phyloP scores from a whole-genome alignment of 2,888 invertebrate species.

The Epistrophe eligans region DNA sequence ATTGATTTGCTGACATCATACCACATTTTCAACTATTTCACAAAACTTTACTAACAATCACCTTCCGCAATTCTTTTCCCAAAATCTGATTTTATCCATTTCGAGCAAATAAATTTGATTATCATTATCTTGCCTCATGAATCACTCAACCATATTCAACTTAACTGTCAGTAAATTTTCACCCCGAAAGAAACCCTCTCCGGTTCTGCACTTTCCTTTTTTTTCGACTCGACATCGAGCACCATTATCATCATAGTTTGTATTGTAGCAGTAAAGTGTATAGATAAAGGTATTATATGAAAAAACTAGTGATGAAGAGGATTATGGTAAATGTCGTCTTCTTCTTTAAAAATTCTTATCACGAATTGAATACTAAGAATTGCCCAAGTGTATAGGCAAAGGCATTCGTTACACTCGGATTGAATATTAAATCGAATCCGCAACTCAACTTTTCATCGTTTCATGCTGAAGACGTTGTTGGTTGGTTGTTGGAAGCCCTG shows the following conservation, averaged over 20 bases:
- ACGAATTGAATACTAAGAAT: conserved; percentile 48
- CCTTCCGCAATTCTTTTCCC: conserved; percentile 15
- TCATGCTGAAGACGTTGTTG: not conserved
- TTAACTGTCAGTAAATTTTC: conserved; percentile 29
- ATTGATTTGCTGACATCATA: not conserved
- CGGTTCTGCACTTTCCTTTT: not conserved
- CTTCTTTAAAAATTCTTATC: conserved; percentile 48
- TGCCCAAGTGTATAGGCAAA: conserved; percentile 46
- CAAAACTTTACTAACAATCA: conserved; percentile 25
- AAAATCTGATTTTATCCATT: conserved; percentile 30
- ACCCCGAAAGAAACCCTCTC: not conserved
- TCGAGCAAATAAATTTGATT: conserved; percentile 33
- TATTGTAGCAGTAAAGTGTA: not conserved
- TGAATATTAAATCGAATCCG: conserved; percentile 56
- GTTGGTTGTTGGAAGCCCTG: not conserved
- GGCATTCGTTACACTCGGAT: conserved; percentile 58
- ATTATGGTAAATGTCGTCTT: not conserved
- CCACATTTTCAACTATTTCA: not conserved
- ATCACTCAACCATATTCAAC: conserved; percentile 33
- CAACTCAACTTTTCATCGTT: conserved; percentile 37
- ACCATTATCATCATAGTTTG: not conserved
- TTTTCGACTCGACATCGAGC: not conserved
- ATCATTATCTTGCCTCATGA: conserved; percentile 34
- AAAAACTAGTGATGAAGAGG: conserved; percentile 9
- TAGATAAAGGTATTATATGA: not conserved